Percentiles rank a stretch among this genome's conserved stretches.
Evolutionary conservation across 2,888 invertebrate genomes (phyloP).

Genomic region (Oscheius onirici): DNA sequence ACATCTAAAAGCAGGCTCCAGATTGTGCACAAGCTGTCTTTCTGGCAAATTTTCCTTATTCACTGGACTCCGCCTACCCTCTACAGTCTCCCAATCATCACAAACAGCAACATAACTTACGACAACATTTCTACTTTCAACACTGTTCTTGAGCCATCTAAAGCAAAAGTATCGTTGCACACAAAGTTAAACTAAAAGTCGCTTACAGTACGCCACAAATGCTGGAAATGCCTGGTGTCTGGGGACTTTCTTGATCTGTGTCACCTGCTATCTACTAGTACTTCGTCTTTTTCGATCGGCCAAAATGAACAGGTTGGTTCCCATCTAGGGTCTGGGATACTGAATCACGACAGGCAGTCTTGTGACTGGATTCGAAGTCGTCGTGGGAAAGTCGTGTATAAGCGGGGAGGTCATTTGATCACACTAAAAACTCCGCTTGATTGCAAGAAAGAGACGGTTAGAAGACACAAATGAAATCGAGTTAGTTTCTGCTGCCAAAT

Average conservation of each 20-base stretch:
- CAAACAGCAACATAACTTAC: slow-evolving; percentile 15
- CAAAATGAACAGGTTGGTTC: slow-evolving; percentile 11
- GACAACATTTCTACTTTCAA: background rate
- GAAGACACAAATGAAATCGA: too few species aligned
- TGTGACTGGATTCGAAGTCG: too few species aligned
- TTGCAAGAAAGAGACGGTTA: too few species aligned
- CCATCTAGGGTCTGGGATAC: too few species aligned
- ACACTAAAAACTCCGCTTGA: too few species aligned
- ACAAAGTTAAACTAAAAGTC: background rate
- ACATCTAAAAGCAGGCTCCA: background rate
- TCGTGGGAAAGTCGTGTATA: too few species aligned
- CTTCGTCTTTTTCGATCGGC: slow-evolving; percentile 12
- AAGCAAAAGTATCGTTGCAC: background rate
- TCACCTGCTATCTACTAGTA: background rate
- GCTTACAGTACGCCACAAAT: background rate
- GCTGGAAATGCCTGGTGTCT: slow-evolving; percentile 13
- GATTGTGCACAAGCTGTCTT: background rate
- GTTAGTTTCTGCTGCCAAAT: too few species aligned
- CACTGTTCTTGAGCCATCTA: background rate
- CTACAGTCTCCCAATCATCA: slow-evolving; percentile 21
- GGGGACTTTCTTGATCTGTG: slow-evolving; percentile 11
- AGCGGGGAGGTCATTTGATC: too few species aligned
- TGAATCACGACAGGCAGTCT: too few species aligned
- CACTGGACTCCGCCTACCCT: slow-evolving; percentile 10
- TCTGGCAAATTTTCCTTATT: slow-evolving; percentile 14